Evolutionary conservation across 2,797 vertebrate genomes (phyloP).

Genomic region (Toxotes lorentzi): DNA sequence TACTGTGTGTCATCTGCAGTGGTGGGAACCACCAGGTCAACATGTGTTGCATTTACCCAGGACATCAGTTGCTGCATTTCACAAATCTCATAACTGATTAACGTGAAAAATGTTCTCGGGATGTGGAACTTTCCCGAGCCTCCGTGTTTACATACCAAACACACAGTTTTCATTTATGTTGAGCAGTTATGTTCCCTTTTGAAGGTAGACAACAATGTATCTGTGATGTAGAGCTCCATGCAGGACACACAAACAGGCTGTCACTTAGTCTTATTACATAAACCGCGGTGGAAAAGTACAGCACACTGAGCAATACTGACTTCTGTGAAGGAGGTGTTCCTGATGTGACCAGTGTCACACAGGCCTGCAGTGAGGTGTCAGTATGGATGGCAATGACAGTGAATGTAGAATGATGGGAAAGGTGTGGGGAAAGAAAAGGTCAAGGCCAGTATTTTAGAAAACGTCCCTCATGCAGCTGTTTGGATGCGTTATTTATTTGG

Average conservation of each 20-base stretch:
- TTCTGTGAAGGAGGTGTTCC: slow-evolving; percentile 30
- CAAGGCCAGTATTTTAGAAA: neutral
- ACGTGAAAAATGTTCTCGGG: slow-evolving; percentile 55
- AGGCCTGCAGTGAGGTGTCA: neutral
- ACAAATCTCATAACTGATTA: slow-evolving; percentile 78
- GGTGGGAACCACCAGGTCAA: slow-evolving; percentile 28
- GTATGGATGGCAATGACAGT: neutral
- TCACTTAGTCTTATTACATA: neutral
- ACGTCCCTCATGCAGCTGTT: neutral
- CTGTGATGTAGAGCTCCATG: neutral
- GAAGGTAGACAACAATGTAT: slow-evolving; percentile 22
- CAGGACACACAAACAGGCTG: slow-evolving; percentile 1
- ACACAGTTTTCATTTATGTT: slow-evolving; percentile 44
- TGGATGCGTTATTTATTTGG: neutral
- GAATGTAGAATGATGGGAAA: neutral
- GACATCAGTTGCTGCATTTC: slow-evolving; percentile 55
- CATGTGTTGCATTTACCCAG: slow-evolving; percentile 10
- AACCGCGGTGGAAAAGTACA: slow-evolving; percentile 62
- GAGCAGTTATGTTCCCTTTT: slow-evolving; percentile 44
- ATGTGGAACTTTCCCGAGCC: slow-evolving; percentile 59
- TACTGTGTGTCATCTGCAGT: neutral
- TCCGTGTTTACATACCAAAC: slow-evolving; percentile 47
- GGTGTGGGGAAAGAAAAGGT: neutral
- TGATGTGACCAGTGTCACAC: neutral
- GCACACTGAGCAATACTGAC: slow-evolving; percentile 68